Conservation (phyloP, 2,888 invertebrate genomes). For the Platycheirus rosarum region DNA sequence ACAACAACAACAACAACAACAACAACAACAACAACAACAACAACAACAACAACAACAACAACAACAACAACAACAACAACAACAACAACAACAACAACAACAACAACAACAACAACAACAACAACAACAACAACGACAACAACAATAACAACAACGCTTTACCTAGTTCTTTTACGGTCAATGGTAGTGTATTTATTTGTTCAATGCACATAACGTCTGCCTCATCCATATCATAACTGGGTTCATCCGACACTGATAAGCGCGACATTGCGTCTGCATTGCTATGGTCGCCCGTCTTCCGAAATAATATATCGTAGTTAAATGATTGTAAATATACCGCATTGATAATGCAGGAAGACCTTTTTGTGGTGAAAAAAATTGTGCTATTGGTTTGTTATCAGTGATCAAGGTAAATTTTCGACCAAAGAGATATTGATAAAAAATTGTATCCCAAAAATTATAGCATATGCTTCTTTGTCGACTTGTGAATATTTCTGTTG, state of each 20-base stretch:
- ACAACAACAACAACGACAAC: too few relatives aligned
- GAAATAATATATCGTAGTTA: neutral
- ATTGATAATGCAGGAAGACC: neutral
- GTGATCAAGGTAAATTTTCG: conserved; percentile 8
- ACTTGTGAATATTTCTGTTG: conserved; percentile 5
- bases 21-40: too few relatives aligned
- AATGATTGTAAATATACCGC: conserved; percentile 1
- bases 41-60: too few relatives aligned
- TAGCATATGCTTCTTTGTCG: conserved; percentile 1
- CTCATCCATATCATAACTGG: neutral
- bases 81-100: too few relatives aligned
- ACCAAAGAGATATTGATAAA: conserved; percentile 11
- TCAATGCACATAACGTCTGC: neutral
- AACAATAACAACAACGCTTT: neutral
- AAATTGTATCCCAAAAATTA: conserved; percentile 8
- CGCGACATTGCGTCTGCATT: conserved; percentile 12
- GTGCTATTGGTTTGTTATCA: conserved; percentile 4
- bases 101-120: too few relatives aligned
- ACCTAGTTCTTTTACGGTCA: neutral
- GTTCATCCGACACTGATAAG: conserved; percentile 1
- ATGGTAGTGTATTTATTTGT: conserved; percentile 1
- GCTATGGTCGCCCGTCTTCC: neutral
- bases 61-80: too few relatives aligned
- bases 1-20: too few relatives aligned
- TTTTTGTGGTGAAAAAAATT: conserved; percentile 9